Evolutionary conservation across 2,888 invertebrate genomes (phyloP).

Genomic region (Serrognathus titanus): DNA sequence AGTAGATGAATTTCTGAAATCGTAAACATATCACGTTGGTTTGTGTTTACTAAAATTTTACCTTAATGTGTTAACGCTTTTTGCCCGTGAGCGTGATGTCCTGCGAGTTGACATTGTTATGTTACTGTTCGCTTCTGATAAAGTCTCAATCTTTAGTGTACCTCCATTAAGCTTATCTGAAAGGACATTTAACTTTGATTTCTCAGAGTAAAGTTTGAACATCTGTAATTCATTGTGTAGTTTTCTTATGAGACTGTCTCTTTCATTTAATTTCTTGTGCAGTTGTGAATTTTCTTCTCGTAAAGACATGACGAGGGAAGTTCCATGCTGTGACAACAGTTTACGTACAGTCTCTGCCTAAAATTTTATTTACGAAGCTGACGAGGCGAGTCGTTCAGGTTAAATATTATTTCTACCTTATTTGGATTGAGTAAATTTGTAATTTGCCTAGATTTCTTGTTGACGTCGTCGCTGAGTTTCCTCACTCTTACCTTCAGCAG

Average conservation of each 20-base stretch:
- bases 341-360: slow-evolving; percentile 24
- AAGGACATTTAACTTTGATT: slow-evolving; percentile 3
- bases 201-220: slow-evolving; percentile 20
- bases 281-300: slow-evolving; percentile 22
- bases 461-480: slow-evolving; percentile 33
- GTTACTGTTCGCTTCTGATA: too few species aligned
- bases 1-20: slow-evolving; percentile 3
- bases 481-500: slow-evolving; percentile 37
- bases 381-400: background rate
- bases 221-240: slow-evolving; percentile 23
- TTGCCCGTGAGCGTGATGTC: slow-evolving; percentile 1
- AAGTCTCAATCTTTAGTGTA: too few species aligned
- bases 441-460: slow-evolving; percentile 34
- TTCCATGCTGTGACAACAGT: slow-evolving; percentile 27
- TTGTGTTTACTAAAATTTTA: background rate
- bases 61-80: slow-evolving; percentile 3
- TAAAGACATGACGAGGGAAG: slow-evolving; percentile 25
- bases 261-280: slow-evolving; percentile 20
- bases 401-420: slow-evolving; percentile 17
- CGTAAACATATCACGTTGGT: background rate
- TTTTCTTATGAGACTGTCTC: slow-evolving; percentile 22
- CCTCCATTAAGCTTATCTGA: slow-evolving; percentile 3
- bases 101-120: too few species aligned
- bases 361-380: slow-evolving; percentile 4
- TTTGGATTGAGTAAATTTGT: slow-evolving; percentile 33